phyloP scores from a whole-genome alignment of 92 coral and sea anemone species.

The Metridium senile region DNA sequence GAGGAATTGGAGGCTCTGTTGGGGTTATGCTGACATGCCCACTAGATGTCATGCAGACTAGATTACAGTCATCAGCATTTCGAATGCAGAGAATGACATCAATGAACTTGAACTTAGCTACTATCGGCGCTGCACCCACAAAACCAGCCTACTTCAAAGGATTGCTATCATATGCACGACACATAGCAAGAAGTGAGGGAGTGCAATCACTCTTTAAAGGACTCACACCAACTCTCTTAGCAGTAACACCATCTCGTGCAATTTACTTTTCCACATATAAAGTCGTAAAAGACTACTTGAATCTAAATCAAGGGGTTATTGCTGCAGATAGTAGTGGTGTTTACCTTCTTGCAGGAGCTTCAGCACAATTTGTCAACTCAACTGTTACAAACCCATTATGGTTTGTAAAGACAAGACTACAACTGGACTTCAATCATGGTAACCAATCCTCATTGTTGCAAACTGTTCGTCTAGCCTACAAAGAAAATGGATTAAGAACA shows the following conservation, averaged over 20 bases:
- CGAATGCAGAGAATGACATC: conserved; percentile 61
- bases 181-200: conserved; percentile 80
- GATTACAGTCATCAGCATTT: conserved; percentile 94
- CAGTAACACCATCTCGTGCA: conserved; percentile 89
- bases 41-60: conserved; percentile 92
- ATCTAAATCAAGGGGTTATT: conserved; percentile 49
- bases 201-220: conserved; percentile 82
- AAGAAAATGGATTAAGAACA: conserved; percentile 82
- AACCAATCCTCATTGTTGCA: conserved; percentile 43
- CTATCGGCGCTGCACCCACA: conserved; percentile 21
- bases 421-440: conserved; percentile 66
- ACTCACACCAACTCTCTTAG: conserved; percentile 80
- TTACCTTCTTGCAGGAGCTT: conserved; percentile 78
- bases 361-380: conserved; percentile 76
- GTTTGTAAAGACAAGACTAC: conserved; percentile 93
- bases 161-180: conserved; percentile 68
- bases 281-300: conserved; percentile 65
- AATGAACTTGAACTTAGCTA: conserved; percentile 33
- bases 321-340: conserved; percentile 57
- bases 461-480: conserved; percentile 70
- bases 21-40: conserved; percentile 86
- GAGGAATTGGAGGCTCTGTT: conserved; percentile 88
- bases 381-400: conserved; percentile 93
- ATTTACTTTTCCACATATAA: conserved; percentile 87
- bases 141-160: conserved; percentile 57